Base-by-base conservation (phyloP, 2,113 vertebrate species). In the Candoia aspera region DNA sequence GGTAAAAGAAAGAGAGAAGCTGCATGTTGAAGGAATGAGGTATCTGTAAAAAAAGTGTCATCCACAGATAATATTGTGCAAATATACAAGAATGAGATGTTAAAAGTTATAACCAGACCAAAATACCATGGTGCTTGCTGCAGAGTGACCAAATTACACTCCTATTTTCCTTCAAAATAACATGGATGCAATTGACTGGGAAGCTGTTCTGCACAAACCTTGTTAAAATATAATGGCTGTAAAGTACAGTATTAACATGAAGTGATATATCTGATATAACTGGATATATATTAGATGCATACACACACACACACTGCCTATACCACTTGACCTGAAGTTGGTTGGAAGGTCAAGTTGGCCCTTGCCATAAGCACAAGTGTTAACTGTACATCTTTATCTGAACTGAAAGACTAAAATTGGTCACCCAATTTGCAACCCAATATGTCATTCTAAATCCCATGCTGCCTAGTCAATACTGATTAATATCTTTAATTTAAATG, bases 1-100 rank as follows among this genome's bases (percentile, higher is more conserved):
- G 24, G 19, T 19, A 94, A 92, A 94, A 95, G 11, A 84, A 29
- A 90, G 53, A 88, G 29, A 46, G 83, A 62, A 54, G 26, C 85
- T 53, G 62, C 85, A n/a, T 89, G 58, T 46, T 42, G 87, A 37
- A 85, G 58, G 59, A 58, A 26, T n/a, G 62, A 83, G 83, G 54
- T 24, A 88, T 55, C 64, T 59, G 26, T 49, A 84, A 89, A 29
- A 33, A 60, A 84, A 42, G 49, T 21, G 2, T 91, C n/a, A 46
- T 79, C 33, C 12, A 29, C 19, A n/a, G 42, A 89, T 88, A 83
- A 53, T 91, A 10, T 2, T 91, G 33, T 6, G 42, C 62, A 91
- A 62, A 92, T 60, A 24, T 49, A 60, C 68, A 64, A 29, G 29
- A 8, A 13, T 55, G 13, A 26, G 33, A 89, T 54, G 37, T 79